Conservation (phyloP, 1,140 invertebrate species). For the Sitobion miscanthi region DNA sequence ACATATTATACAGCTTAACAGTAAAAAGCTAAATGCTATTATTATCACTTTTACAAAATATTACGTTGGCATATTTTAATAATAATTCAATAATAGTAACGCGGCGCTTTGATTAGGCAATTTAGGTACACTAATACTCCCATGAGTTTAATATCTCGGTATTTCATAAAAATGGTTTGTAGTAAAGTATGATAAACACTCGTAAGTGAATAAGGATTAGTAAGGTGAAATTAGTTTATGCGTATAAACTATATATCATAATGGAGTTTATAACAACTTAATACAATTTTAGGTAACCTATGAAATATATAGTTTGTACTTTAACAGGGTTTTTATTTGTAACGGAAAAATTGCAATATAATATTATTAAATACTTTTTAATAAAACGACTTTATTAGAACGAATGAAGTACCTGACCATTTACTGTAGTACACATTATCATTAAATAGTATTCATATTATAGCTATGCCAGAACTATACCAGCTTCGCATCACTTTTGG, state of each 20-base stretch:
- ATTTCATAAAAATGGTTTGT: neutral
- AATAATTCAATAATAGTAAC: neutral
- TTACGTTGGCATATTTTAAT: neutral
- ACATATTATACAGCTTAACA: neutral
- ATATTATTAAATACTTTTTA: neutral
- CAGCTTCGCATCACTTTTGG: neutral
- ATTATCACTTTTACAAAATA: neutral
- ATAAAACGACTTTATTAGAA: neutral
- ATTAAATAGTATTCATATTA: neutral
- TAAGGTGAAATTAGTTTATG: neutral
- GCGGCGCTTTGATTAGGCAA: neutral
- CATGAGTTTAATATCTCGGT: neutral
- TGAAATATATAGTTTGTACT: neutral
- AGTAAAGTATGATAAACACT: neutral
- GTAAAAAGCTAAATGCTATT: too few species aligned
- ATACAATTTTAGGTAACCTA: neutral
- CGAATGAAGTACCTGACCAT: neutral
- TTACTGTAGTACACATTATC: neutral
- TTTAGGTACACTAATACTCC: neutral
- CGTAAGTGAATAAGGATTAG: neutral
- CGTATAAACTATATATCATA: neutral
- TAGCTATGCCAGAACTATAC: neutral
- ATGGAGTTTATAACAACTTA: neutral
- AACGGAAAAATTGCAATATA: neutral
- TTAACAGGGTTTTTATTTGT: neutral